Evolutionary conservation across 2,797 vertebrate species (phyloP).

Genomic region (Hyperoplus immaculatus): DNA sequence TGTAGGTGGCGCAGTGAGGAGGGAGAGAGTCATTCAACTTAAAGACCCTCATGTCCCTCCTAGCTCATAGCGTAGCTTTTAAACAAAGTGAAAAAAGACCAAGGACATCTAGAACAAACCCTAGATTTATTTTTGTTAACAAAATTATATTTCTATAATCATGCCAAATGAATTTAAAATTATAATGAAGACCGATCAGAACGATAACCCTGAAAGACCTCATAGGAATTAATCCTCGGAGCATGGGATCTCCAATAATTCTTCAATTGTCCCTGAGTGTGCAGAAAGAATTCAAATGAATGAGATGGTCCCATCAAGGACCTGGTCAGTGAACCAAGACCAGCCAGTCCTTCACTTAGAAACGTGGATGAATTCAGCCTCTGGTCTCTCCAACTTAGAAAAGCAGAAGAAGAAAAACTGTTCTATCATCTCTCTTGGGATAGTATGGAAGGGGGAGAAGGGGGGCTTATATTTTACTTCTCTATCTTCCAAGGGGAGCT

Average conservation of each 20-base stretch:
- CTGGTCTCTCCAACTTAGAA: conserved; percentile 43
- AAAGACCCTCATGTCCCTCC: conserved; percentile 12
- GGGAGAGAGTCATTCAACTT: background rate
- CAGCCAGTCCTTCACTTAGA: conserved; percentile 33
- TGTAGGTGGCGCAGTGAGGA: conserved; percentile 2
- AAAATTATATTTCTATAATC: conserved; percentile 15
- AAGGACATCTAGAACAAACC: background rate
- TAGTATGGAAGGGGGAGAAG: background rate
- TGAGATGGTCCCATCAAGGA: conserved; percentile 53
- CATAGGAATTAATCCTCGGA: conserved; percentile 21
- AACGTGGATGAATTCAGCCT: conserved; percentile 48
- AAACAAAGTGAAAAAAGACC: background rate
- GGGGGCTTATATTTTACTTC: conserved; percentile 45
- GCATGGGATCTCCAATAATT: conserved; percentile 23
- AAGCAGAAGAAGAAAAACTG: conserved; percentile 5
- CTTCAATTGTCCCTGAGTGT: conserved; percentile 38
- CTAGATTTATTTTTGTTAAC: background rate
- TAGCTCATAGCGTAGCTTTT: background rate
- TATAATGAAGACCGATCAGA: conserved; percentile 23
- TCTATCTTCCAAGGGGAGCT: conserved; percentile 41
- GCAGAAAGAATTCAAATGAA: conserved; percentile 60
- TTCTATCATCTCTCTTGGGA: conserved; percentile 41
- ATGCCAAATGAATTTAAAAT: conserved; percentile 20
- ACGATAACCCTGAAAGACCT: conserved; percentile 11
- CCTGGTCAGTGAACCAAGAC: conserved; percentile 64